Evolutionary conservation across 2,797 vertebrate genomes (phyloP).

Genomic region (Enteromius unitaeniatus): DNA sequence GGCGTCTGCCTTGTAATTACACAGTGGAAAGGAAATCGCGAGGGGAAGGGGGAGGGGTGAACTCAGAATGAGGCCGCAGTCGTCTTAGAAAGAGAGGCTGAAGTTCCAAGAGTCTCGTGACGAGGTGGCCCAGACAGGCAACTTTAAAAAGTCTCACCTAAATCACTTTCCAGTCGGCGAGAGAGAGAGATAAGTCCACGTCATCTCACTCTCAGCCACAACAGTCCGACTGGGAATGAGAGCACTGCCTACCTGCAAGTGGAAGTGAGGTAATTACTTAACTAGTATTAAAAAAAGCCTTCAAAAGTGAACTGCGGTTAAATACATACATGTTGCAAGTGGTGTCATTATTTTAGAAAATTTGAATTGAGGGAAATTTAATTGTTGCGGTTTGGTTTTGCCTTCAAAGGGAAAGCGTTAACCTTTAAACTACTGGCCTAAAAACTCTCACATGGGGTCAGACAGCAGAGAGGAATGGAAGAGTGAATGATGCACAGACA

Average conservation of each 20-base stretch:
- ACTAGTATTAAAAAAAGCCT: background rate
- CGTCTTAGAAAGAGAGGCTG: slow-evolving; percentile 74
- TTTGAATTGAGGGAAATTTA: background rate
- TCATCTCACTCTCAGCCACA: slow-evolving; percentile 53
- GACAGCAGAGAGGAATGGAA: background rate
- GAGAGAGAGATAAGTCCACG: slow-evolving; percentile 58
- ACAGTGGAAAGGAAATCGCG: slow-evolving; percentile 2
- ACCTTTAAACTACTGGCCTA: background rate
- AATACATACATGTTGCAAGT: background rate
- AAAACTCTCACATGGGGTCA: background rate
- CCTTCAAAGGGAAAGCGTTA: background rate
- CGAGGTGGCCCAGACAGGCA: slow-evolving; percentile 69
- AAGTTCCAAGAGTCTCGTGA: slow-evolving; percentile 61
- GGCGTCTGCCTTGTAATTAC: slow-evolving; percentile 55
- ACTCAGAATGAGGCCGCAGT: slow-evolving; percentile 80
- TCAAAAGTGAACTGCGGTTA: background rate
- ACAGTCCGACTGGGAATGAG: background rate
- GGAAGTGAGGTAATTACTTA: slow-evolving; percentile 24
- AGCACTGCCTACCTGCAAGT: slow-evolving; percentile 26
- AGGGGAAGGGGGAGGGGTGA: slow-evolving; percentile 28
- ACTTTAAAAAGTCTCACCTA: slow-evolving; percentile 73
- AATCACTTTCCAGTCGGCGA: slow-evolving; percentile 78
- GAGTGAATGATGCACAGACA: background rate
- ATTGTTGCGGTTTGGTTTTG: background rate
- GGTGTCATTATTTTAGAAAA: background rate